phyloP scores from a whole-genome alignment of 2,888 invertebrate genomes.

The Galerucella nymphaeae region DNA sequence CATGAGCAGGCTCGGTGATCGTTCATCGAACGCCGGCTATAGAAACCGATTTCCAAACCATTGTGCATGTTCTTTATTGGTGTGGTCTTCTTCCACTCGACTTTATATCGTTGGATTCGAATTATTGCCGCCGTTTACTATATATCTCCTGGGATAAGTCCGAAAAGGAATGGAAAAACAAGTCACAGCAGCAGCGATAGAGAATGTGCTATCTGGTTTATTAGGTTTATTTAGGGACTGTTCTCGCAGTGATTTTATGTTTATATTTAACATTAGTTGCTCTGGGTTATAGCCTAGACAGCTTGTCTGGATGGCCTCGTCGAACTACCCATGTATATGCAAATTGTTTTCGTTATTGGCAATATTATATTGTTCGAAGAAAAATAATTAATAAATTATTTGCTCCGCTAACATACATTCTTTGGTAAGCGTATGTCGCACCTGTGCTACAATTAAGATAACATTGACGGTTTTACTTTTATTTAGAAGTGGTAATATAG shows the following conservation, averaged over 20 bases:
- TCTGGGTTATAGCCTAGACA: slow-evolving; percentile 28
- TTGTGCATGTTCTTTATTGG: slow-evolving; percentile 56
- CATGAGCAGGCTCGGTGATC: slow-evolving; percentile 43
- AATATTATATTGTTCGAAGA: neutral
- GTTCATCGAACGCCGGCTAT: slow-evolving; percentile 48
- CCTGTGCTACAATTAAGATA: neutral
- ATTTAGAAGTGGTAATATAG: too few relatives aligned
- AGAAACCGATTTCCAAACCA: slow-evolving; percentile 55
- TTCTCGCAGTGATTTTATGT: slow-evolving; percentile 33
- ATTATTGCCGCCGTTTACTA: slow-evolving; percentile 46
- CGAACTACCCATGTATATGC: slow-evolving; percentile 24
- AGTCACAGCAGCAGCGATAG: slow-evolving; percentile 29
- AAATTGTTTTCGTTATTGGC: slow-evolving; percentile 25
- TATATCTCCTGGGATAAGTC: slow-evolving; percentile 39
- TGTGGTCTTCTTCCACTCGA: slow-evolving; percentile 53
- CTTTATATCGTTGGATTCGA: slow-evolving; percentile 51
- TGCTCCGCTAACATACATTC: neutral
- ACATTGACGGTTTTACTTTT: neutral
- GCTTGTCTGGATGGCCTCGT: slow-evolving; percentile 25
- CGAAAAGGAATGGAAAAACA: slow-evolving; percentile 37
- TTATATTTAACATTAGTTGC: slow-evolving; percentile 35
- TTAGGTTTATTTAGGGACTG: slow-evolving; percentile 34
- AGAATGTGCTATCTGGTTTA: slow-evolving; percentile 37
- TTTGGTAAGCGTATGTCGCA: neutral
- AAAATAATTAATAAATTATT: neutral